phyloP scores from a whole-genome alignment of 53 echinoderm and acorn worm species.

The Henricia sp. region DNA sequence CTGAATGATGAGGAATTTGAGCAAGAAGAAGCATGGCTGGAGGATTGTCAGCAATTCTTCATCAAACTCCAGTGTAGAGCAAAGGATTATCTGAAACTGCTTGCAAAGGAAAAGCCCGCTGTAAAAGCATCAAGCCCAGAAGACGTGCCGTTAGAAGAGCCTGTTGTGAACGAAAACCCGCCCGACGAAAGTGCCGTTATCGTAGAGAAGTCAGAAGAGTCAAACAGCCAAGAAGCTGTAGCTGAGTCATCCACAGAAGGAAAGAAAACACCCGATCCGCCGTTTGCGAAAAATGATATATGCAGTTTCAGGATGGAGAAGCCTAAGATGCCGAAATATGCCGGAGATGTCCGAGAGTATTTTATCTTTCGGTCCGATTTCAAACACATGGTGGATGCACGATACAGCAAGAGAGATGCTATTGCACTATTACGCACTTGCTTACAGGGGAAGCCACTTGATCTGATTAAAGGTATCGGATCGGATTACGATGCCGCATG shows the following conservation, averaged over 20 bases:
- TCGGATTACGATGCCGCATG: slow-evolving; percentile 62
- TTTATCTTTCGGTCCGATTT: slow-evolving; percentile 56
- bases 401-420: slow-evolving; percentile 53
- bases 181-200: neutral
- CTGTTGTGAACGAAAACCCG: neutral
- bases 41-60: slow-evolving; percentile 35
- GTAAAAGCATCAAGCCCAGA: neutral
- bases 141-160: neutral
- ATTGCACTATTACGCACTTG: slow-evolving; percentile 64
- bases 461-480: slow-evolving; percentile 62
- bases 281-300: too few relatives aligned
- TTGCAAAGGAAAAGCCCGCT: neutral
- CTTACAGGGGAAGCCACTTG: slow-evolving; percentile 60
- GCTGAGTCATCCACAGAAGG: neutral
- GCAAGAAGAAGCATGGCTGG: slow-evolving; percentile 37
- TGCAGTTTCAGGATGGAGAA: slow-evolving; percentile 54
- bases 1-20: slow-evolving; percentile 12
- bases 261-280: neutral
- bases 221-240: neutral
- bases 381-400: slow-evolving; percentile 48
- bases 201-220: neutral
- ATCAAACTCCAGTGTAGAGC: neutral
- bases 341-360: slow-evolving; percentile 63
- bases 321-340: slow-evolving; percentile 55
- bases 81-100: neutral